Evolutionary conservation across 1,140 invertebrate genomes (phyloP).

Genomic region (Musca vetustissima): DNA sequence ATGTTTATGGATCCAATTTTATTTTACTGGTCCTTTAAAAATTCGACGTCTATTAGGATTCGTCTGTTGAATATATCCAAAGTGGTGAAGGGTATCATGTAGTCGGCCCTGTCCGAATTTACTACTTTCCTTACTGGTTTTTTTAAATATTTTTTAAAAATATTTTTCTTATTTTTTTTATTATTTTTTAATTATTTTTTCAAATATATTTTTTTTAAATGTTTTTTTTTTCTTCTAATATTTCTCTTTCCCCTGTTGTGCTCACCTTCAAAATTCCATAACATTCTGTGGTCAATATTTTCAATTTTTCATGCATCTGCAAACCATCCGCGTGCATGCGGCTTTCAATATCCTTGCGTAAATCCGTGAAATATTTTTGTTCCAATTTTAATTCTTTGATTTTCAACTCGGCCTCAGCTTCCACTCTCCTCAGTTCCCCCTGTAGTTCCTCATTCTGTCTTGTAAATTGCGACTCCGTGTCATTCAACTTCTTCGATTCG

Average conservation of each 20-base stretch:
- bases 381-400: slow-evolving; percentile 43
- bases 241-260: neutral
- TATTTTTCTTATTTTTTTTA: no score
- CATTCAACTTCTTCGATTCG: slow-evolving; percentile 39
- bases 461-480: slow-evolving; percentile 35
- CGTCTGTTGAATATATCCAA: no score
- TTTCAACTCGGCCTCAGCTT: slow-evolving; percentile 37
- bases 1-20: no score
- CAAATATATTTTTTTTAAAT: no score
- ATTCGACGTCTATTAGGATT: no score
- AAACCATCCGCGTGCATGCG: slow-evolving; percentile 37
- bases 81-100: no score
- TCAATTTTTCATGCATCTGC: slow-evolving; percentile 42
- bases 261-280: slow-evolving; percentile 42
- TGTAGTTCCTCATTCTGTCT: slow-evolving; percentile 32
- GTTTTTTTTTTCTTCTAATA: no score
- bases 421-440: slow-evolving; percentile 35
- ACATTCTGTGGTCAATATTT: slow-evolving; percentile 40
- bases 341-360: slow-evolving; percentile 44
- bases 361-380: slow-evolving; percentile 41
- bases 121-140: no score
- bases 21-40: no score
- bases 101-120: no score
- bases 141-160: no score
- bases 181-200: no score